phyloP scores from a whole-genome alignment of 2,888 invertebrate genomes.

The Perdita meconis region DNA sequence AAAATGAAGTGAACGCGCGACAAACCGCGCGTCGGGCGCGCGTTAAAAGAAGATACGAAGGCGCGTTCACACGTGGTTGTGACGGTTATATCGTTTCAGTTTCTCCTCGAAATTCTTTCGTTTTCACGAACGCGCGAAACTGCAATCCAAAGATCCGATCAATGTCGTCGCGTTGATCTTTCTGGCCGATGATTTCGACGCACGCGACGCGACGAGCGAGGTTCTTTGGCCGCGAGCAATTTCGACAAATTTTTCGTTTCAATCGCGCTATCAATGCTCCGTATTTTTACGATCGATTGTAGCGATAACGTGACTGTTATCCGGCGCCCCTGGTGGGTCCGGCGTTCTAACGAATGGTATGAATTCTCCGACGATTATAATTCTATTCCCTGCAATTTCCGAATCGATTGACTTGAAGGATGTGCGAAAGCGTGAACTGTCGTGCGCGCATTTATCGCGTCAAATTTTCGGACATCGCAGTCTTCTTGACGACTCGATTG shows the following conservation, averaged over 20 bases:
- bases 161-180: conserved; percentile 11
- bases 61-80: conserved; percentile 8
- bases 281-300: conserved; percentile 47
- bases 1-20: too few relatives aligned
- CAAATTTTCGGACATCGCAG: not conserved
- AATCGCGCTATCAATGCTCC: conserved; percentile 8
- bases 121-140: conserved; percentile 19
- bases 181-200: not conserved
- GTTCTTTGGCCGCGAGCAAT: not conserved
- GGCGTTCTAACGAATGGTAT: conserved; percentile 46
- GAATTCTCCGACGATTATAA: conserved; percentile 58
- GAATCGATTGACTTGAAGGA: conserved; percentile 17
- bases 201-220: too few relatives aligned
- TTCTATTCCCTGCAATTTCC: conserved; percentile 9
- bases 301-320: conserved; percentile 22
- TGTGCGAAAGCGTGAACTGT: not conserved
- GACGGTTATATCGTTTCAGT: conserved; percentile 31
- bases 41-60: not conserved
- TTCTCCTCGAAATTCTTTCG: conserved; percentile 41
- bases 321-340: conserved; percentile 69
- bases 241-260: conserved; percentile 12
- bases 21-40: too few relatives aligned
- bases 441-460: conserved; percentile 7
- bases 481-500: conserved; percentile 56
- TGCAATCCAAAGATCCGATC: conserved; percentile 1